phyloP scores from a whole-genome alignment of 1,140 invertebrate genomes.

The Aphaenogaster ashmeadi region DNA sequence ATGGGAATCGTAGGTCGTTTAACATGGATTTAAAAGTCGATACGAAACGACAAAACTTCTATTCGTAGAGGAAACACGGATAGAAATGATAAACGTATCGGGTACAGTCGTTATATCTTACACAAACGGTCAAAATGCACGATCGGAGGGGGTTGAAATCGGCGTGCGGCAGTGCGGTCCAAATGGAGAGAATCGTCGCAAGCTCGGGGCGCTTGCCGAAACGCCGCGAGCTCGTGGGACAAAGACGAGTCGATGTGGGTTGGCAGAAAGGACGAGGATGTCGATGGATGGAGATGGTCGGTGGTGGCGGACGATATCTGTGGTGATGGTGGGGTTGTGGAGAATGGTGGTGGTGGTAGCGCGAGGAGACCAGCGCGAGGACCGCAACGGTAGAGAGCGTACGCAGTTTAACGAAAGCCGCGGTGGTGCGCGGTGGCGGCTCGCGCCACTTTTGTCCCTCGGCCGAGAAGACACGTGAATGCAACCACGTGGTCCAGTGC shows the following conservation, averaged over 20 bases:
- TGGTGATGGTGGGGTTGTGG: conserved; percentile 11
- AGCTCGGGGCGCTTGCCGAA: conserved; percentile 72
- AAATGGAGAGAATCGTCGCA: conserved; percentile 67
- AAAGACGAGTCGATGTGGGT: conserved; percentile 32
- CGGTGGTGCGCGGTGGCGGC: conserved; percentile 78
- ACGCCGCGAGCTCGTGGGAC: conserved; percentile 57
- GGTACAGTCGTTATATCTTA: conserved; percentile 8
- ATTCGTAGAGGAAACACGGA: not conserved
- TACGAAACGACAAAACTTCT: not conserved
- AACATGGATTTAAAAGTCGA: conserved; percentile 1
- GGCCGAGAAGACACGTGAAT: conserved; percentile 73
- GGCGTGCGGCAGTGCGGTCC: conserved; percentile 50
- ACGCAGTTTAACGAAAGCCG: conserved; percentile 81
- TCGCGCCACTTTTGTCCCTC: conserved; percentile 73
- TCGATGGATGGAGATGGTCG: conserved; percentile 22
- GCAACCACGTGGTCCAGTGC: conserved; percentile 79
- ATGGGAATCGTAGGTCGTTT: not conserved
- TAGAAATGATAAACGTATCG: conserved; percentile 33
- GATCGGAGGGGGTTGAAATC: conserved; percentile 48
- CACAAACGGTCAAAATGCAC: conserved; percentile 45
- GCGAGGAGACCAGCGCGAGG: conserved; percentile 63
- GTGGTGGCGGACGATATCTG: not conserved
- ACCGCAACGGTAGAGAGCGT: conserved; percentile 56
- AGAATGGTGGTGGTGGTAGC: conserved; percentile 13
- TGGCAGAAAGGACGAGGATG: conserved; percentile 51